A percentile compares a stretch with the other conserved stretches of the same genome.
Evolutionary conservation across 2,888 invertebrate species (phyloP).

Genomic region (Heliconius cydno): DNA sequence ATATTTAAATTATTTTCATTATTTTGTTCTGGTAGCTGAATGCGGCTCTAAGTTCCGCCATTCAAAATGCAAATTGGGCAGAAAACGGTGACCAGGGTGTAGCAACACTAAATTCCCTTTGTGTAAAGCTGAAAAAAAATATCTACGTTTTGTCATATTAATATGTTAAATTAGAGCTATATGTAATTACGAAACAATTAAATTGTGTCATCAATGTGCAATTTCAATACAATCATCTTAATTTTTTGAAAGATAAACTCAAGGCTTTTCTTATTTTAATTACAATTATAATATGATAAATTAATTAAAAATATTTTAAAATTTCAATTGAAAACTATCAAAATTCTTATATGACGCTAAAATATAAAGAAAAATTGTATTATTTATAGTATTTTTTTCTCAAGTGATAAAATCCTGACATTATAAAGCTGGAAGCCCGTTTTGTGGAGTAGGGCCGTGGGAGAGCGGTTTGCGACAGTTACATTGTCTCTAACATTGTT

Average conservation of each 20-base stretch:
- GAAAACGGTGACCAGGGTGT: no score
- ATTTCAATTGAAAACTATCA: neutral
- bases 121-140: no score
- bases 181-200: no score
- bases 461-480: constrained; percentile 32
- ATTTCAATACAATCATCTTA: neutral
- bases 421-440: neutral
- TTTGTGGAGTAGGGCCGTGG: constrained; percentile 21
- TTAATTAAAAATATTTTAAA: neutral
- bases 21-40: no score
- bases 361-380: neutral
- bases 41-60: no score
- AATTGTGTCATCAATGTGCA: neutral
- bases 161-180: no score
- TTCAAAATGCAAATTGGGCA: no score
- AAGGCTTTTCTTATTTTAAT: neutral
- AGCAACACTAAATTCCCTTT: no score
- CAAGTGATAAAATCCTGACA: constrained; percentile 11
- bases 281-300: neutral
- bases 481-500: constrained; percentile 23
- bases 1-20: no score
- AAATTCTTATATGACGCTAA: neutral
- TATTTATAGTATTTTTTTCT: neutral
- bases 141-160: no score
- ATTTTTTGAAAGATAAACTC: neutral